Evolutionary conservation across 1,140 invertebrate species (phyloP), one percentile per base, ranked within the genome.

Genomic region (Sminthurinus signatus): DNA sequence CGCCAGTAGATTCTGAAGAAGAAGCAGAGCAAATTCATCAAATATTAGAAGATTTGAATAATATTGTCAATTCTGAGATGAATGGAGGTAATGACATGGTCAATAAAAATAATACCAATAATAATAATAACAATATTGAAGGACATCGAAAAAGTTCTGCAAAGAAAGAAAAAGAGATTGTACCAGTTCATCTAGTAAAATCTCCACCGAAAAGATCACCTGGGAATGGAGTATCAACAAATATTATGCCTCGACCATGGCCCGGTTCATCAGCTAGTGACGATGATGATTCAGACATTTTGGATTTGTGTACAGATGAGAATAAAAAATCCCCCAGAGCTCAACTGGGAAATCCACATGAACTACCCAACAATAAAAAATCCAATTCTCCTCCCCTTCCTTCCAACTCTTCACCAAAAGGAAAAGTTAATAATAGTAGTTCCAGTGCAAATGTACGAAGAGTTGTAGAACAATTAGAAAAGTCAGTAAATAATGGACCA

Each of bases 1-100:
- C 69, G n/a, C 69, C 69, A 31, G 69, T 60, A 8, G 69, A 71
- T 32, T 68, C 66, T 1, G 70, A 71, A 51, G 70, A 71, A 27
- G 70, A 71, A 50, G 70, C 66, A 1, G 70, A 71, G 31, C 66
- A 71, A 58, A 71, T 71, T 61, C 63, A 71, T 54, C 66, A 71
- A 48, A 71, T 71, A 27, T 54, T 71, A n/a, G 70, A 71, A 62
- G 70, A 71, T 46, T 44, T 71, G 39, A 64, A 71, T 55, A 71
- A 71, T 29, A 68, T 68, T 43, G 66, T 71, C n/a, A 71, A 71
- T 44, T 64, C 60, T 2, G 66, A 71, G 31, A 62, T 68, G 64
- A 46, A 60, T 27, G 28, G 29, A n/a, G n/a, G n/a, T 48, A n/a
- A 48, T 54, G 36, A 56, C 19, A 19, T 48, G 44, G 19, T 4